Conservation (phyloP, 1,140 invertebrate species). For the Tetramorium simillimum region DNA sequence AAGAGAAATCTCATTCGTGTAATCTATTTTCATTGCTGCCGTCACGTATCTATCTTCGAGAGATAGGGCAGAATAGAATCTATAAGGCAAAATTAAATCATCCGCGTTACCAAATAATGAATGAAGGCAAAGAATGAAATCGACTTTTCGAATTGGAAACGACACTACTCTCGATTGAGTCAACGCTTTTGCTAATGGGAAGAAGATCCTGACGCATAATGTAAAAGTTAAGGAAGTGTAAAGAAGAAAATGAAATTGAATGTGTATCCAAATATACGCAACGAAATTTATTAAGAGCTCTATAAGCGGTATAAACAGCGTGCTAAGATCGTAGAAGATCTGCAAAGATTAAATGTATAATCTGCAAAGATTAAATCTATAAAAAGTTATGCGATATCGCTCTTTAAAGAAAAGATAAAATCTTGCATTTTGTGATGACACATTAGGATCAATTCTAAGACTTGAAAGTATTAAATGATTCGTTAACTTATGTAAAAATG, state of each 20-base stretch:
- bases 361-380: not conserved
- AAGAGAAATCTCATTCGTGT: not conserved
- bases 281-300: not conserved
- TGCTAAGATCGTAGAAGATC: not conserved
- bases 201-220: not conserved
- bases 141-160: not conserved
- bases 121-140: constrained; percentile 16
- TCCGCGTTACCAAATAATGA: not conserved
- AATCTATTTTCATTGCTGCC: not conserved
- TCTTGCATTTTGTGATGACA: not conserved
- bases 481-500: not conserved
- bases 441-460: not conserved
- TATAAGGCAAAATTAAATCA: not conserved
- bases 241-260: not conserved
- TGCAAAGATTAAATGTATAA: not conserved
- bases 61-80: not conserved
- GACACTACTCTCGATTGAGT: not conserved
- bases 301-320: too few species aligned
- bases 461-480: not conserved
- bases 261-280: not conserved
- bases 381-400: not conserved
- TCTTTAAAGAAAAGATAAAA: not conserved
- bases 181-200: not conserved
- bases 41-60: not conserved
- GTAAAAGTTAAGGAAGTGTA: not conserved